Conservation (phyloP, 2,888 invertebrate genomes). For the Rotaria macrura region DNA sequence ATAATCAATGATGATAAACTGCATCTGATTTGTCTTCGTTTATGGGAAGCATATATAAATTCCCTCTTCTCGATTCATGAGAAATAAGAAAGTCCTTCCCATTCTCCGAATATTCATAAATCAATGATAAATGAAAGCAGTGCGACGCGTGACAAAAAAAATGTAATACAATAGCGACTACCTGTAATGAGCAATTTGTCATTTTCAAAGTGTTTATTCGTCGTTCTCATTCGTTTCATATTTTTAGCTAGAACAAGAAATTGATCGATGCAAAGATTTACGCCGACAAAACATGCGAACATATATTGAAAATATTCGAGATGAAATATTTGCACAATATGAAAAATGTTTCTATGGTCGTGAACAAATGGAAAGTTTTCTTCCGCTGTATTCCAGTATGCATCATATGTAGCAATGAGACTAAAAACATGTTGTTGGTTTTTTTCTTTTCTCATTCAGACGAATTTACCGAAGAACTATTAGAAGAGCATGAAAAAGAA, state of each 20-base stretch:
- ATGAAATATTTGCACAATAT: conserved; percentile 13
- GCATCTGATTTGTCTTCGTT: too few species aligned
- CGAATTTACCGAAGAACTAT: neutral
- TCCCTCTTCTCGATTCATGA: too few species aligned
- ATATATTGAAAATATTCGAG: neutral
- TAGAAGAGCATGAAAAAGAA: conserved; percentile 22
- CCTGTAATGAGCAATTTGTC: too few species aligned
- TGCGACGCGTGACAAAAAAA: too few species aligned
- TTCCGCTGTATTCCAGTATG: neutral
- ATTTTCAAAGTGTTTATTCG: neutral
- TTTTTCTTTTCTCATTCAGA: neutral
- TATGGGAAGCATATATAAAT: too few species aligned
- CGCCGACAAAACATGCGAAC: conserved; percentile 12
- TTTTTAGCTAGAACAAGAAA: conserved; percentile 14
- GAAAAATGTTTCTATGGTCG: conserved; percentile 19
- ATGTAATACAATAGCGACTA: too few species aligned
- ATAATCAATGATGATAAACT: too few species aligned
- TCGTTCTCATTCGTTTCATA: neutral
- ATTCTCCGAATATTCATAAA: too few species aligned
- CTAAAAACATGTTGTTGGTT: too few species aligned
- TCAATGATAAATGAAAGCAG: too few species aligned
- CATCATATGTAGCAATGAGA: too few species aligned
- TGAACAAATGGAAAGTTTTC: conserved; percentile 18
- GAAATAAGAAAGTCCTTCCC: too few species aligned
- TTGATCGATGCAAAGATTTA: conserved; percentile 19